Evolutionary conservation across 2,888 invertebrate genomes (phyloP).

Genomic region (Apamea monoglypha): DNA sequence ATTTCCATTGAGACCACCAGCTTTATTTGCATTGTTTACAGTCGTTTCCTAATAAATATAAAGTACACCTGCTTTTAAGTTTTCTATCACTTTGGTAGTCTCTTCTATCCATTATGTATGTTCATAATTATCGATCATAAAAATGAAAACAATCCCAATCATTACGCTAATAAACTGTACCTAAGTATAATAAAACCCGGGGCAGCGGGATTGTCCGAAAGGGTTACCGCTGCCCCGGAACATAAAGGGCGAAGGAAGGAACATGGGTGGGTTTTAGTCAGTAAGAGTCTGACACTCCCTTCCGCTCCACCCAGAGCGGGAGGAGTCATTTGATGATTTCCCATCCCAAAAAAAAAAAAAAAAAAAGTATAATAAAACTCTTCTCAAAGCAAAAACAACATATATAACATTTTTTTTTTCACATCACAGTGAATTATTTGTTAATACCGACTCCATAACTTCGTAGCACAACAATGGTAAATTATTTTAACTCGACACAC

Average conservation of each 20-base stretch:
- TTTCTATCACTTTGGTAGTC: background rate
- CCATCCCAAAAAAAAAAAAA: too few relatives aligned
- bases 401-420: background rate
- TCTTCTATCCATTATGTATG: too few relatives aligned
- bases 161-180: background rate
- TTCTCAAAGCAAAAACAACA: too few relatives aligned
- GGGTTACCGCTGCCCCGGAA: too few relatives aligned
- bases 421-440: background rate
- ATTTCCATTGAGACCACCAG: constrained; percentile 8
- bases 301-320: too few relatives aligned
- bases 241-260: too few relatives aligned
- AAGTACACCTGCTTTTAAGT: background rate
- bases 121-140: background rate
- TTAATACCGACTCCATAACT: constrained; percentile 48
- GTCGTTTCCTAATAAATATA: background rate
- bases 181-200: too few relatives aligned
- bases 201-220: too few relatives aligned
- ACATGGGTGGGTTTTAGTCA: too few relatives aligned
- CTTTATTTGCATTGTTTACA: constrained; percentile 1
- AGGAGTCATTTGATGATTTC: too few relatives aligned
- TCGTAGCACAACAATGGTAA: constrained; percentile 44
- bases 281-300: too few relatives aligned
- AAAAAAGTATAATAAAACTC: too few relatives aligned
- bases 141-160: background rate
- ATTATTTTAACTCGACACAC: constrained; percentile 54